These are phyloP conservation scores for Fukomys damarensis DNA, from an alignment of 2,113 vertebrate genomes.

Conservation along the genomic window DNA sequence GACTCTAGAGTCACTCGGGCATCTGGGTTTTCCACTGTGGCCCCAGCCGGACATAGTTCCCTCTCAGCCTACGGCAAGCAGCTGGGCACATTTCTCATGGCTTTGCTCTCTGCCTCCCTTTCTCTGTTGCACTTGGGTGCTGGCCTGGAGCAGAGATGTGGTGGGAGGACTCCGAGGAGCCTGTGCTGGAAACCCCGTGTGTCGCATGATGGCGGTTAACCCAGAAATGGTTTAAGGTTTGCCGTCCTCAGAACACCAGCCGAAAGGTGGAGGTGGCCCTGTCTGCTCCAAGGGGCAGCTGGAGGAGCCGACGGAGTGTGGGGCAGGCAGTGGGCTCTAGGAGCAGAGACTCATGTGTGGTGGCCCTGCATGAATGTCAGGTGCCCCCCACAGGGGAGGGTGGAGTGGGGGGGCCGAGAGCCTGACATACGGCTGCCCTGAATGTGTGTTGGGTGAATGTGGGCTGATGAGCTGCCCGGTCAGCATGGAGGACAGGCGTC, in stretches of 20 bases:
- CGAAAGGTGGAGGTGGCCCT: background rate
- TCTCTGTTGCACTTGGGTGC: background rate
- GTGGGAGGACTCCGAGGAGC: background rate
- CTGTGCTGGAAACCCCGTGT: background rate
- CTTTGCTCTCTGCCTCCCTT: background rate
- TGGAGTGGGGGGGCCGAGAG: background rate
- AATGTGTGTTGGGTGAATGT: background rate
- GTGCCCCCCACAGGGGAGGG: background rate
- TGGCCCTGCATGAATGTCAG: fast-evolving
- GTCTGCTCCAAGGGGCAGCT: fast-evolving
- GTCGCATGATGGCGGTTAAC: background rate
- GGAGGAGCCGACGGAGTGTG: fast-evolving
- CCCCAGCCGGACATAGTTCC: background rate
- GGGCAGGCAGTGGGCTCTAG: fast-evolving
- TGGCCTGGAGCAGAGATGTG: background rate
- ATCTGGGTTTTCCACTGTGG: background rate
- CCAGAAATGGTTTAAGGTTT: background rate
- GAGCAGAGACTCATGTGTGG: fast-evolving
- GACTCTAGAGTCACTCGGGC: background rate
- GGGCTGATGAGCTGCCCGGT: background rate
- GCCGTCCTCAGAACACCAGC: background rate
- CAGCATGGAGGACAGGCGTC: background rate
- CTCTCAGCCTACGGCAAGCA: background rate
- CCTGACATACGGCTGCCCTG: fast-evolving
- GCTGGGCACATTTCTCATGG: background rate